These are phyloP conservation scores for Cirrhinus mrigala DNA, from an alignment of 2,797 vertebrate species.

Conservation along the genomic window DNA sequence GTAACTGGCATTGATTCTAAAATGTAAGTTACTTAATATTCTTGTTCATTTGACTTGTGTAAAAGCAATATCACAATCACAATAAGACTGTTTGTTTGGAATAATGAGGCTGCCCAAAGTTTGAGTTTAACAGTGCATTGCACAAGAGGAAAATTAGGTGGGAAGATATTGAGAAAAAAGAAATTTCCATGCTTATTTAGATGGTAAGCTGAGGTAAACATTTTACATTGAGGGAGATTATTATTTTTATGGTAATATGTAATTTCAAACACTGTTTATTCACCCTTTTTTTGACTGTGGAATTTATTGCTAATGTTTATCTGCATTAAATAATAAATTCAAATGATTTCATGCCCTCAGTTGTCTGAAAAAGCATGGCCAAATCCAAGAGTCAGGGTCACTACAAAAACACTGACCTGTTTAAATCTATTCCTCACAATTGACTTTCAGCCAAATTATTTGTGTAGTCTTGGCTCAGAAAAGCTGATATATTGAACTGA, in stretches of 20 bases:
- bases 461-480: background rate
- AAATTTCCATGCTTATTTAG: background rate
- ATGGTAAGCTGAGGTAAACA: background rate
- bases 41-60: background rate
- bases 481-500: slow-evolving; percentile 2
- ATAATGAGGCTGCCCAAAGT: background rate
- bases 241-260: background rate
- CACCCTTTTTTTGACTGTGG: background rate
- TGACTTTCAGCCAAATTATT: background rate
- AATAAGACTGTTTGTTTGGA: background rate
- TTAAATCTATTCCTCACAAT: background rate
- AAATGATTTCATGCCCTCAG: background rate
- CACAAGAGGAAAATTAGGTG: background rate
- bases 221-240: background rate
- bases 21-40: background rate
- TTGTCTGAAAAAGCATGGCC: background rate
- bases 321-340: background rate
- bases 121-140: background rate
- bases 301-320: background rate
- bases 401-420: background rate
- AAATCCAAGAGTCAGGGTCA: background rate
- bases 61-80: background rate
- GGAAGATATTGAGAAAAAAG: background rate
- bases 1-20: background rate
- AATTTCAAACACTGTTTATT: background rate